These are phyloP conservation scores for Anaspis maculata DNA, from an alignment of 2,888 invertebrate genomes.

Conservation along the genomic window DNA sequence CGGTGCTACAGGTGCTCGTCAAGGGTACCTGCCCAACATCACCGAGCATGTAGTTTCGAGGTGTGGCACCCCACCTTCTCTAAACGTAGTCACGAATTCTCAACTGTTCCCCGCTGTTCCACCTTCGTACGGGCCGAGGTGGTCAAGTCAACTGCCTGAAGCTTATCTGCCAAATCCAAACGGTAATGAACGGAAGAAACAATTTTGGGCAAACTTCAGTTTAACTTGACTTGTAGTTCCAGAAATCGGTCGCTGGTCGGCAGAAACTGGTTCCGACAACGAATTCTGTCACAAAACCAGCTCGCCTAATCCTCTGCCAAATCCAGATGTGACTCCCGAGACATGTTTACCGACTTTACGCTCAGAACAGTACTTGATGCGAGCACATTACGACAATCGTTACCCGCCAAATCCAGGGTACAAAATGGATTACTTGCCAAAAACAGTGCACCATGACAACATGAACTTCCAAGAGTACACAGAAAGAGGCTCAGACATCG, in stretches of 20 bases:
- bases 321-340: conserved; percentile 66
- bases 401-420: conserved; percentile 27
- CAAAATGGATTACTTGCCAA: conserved; percentile 36
- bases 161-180: conserved; percentile 50
- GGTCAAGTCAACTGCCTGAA: conserved; percentile 62
- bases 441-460: conserved; percentile 36
- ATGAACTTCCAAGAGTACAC: conserved; percentile 48
- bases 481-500: conserved; percentile 61
- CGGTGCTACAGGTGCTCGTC: conserved; percentile 19
- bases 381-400: conserved; percentile 35
- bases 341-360: conserved; percentile 45
- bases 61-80: conserved; percentile 51
- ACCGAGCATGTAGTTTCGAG: conserved; percentile 44
- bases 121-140: conserved; percentile 51
- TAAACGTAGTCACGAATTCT: conserved; percentile 57
- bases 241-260: conserved; percentile 63
- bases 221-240: conserved; percentile 17
- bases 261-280: conserved; percentile 70
- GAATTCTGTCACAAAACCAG: conserved; percentile 54
- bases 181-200: conserved; percentile 35
- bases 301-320: conserved; percentile 65
- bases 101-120: conserved; percentile 59
- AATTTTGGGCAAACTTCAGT: conserved; percentile 3
- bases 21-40: conserved; percentile 55
- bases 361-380: conserved; percentile 44